phyloP scores from a whole-genome alignment of 2,113 vertebrate genomes.

The Regulus satrapa region DNA sequence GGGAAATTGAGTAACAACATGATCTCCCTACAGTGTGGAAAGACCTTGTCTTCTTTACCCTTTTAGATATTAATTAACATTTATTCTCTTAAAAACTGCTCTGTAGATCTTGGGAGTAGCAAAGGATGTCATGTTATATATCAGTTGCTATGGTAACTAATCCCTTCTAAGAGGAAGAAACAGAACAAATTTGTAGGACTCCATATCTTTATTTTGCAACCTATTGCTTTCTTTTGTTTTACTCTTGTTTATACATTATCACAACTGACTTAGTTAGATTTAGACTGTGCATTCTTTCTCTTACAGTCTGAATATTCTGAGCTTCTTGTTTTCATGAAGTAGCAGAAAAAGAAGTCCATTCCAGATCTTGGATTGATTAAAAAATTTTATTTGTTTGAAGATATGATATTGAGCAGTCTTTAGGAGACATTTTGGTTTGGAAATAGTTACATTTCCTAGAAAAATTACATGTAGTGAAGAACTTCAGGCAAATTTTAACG shows the following conservation, averaged over 20 bases:
- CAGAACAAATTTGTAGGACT: background rate
- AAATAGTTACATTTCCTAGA: background rate
- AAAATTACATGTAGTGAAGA: background rate
- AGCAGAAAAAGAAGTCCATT: background rate
- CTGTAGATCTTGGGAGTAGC: background rate
- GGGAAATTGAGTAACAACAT: background rate
- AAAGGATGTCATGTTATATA: background rate
- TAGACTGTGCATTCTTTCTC: background rate
- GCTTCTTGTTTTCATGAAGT: background rate
- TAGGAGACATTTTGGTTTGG: background rate
- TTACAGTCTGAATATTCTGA: background rate
- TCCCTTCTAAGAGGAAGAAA: background rate
- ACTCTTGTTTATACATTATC: background rate
- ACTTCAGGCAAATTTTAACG: background rate
- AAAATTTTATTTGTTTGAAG: background rate
- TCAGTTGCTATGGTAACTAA: slow-evolving; percentile 47
- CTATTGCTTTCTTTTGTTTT: background rate
- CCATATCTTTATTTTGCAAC: background rate
- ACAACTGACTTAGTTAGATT: background rate
- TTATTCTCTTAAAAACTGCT: background rate
- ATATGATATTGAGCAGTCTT: background rate
- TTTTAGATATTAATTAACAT: background rate
- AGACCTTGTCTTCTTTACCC: background rate
- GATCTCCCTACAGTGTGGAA: background rate
- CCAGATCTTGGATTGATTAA: background rate